Percentiles rank a stretch among this genome's conserved stretches.
Conservation (phyloP, 2,888 invertebrate genomes). For the Ceramica pisi region DNA sequence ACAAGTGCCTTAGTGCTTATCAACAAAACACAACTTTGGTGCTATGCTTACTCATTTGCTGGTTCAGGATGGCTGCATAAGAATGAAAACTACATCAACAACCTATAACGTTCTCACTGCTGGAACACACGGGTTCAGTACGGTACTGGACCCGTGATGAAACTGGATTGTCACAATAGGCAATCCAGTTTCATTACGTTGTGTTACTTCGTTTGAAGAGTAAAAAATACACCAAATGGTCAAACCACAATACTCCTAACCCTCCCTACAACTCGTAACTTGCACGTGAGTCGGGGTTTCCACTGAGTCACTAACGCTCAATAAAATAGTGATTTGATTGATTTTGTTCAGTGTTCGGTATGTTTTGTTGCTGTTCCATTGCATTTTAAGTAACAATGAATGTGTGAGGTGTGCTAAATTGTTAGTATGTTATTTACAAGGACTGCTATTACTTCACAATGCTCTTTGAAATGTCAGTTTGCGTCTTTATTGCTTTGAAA, state of each 20-base stretch:
- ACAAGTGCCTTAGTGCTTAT: too few species aligned
- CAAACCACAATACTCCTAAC: too few species aligned
- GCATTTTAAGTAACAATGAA: background rate
- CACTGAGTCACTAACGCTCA: background rate
- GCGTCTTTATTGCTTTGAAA: constrained; percentile 11
- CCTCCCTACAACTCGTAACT: background rate
- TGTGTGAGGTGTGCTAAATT: background rate
- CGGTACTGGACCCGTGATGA: too few species aligned
- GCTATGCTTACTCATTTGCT: background rate
- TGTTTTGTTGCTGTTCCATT: background rate
- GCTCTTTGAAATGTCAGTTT: constrained; percentile 15
- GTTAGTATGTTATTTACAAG: constrained; percentile 2
- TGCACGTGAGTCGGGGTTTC: background rate
- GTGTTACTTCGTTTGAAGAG: too few species aligned
- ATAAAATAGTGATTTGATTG: background rate
- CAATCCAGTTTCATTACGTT: background rate
- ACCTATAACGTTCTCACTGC: background rate
- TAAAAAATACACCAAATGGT: too few species aligned
- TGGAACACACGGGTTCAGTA: background rate
- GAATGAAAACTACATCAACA: background rate
- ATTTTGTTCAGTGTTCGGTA: background rate
- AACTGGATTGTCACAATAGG: too few species aligned
- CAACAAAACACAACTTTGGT: background rate
- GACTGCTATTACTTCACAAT: constrained; percentile 11
- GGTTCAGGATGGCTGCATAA: background rate